These are phyloP conservation scores for Campylorhamphus procurvoides DNA, from an alignment of 2,113 vertebrate genomes.

Conservation along the genomic window DNA sequence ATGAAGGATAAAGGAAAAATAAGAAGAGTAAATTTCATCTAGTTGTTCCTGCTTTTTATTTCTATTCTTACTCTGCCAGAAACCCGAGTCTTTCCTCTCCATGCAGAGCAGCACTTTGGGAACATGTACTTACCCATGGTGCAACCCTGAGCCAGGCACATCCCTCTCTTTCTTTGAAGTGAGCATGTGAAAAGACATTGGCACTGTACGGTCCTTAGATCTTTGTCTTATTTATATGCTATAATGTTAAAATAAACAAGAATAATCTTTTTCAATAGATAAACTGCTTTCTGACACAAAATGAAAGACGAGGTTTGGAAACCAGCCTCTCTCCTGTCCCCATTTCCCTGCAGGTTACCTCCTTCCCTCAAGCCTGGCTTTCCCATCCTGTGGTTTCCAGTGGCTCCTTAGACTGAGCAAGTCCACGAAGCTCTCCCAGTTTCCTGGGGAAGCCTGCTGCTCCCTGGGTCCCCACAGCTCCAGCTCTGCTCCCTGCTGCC, in stretches of 20 bases:
- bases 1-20: not conserved
- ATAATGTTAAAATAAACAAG: not conserved
- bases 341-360: not conserved
- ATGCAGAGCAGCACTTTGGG: not conserved
- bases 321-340: not conserved
- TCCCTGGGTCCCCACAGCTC: not conserved
- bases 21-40: not conserved
- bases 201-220: not conserved
- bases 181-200: not conserved
- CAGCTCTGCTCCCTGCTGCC: not conserved
- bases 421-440: not conserved
- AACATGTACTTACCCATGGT: rapidly evolving
- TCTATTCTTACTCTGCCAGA: not conserved
- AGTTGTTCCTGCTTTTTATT: not conserved
- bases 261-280: not conserved
- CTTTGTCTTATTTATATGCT: not conserved
- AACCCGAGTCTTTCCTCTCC: not conserved
- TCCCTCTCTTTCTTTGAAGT: not conserved
- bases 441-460: not conserved
- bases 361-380: not conserved
- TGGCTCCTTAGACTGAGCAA: not conserved
- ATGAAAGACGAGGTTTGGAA: not conserved
- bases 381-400: not conserved
- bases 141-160: not conserved
- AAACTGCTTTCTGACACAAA: not conserved